These are phyloP conservation scores for Fistularia commersonii DNA, from an alignment of 2,797 vertebrate species.

Conservation along the genomic window DNA sequence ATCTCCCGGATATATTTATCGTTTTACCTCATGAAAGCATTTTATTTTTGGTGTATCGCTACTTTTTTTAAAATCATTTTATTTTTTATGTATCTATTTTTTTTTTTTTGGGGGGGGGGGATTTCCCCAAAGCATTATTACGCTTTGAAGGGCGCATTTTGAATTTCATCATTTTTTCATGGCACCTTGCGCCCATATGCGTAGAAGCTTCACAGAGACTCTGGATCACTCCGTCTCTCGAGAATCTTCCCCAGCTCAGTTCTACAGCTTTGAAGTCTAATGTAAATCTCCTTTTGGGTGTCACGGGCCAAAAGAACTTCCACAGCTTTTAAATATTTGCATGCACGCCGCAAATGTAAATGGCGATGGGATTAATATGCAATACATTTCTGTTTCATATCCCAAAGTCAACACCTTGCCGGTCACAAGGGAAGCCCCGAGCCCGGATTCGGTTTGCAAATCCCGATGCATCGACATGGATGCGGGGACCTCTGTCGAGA, in stretches of 20 bases:
- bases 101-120: not conserved
- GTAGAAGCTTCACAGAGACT: slow-evolving; percentile 1
- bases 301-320: slow-evolving; percentile 1
- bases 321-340: not conserved
- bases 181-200: not conserved
- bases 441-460: not conserved
- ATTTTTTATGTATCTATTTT: not conserved
- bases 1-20: too few relatives aligned
- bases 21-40: too few relatives aligned
- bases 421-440: not conserved
- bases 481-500: not conserved
- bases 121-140: not conserved
- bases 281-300: slow-evolving; percentile 12
- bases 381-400: not conserved
- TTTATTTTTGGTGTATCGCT: too few relatives aligned
- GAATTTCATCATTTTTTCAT: slow-evolving; percentile 1
- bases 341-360: not conserved
- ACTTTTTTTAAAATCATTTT: too few relatives aligned
- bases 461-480: not conserved
- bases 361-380: not conserved
- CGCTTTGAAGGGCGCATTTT: not conserved
- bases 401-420: too few relatives aligned
- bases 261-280: slow-evolving; percentile 21
- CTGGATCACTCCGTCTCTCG: slow-evolving; percentile 2
- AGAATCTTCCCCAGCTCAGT: slow-evolving; percentile 13